A percentile compares a stretch with the other conserved stretches of the same genome.
Conservation (phyloP, 2,113 vertebrate genomes). For the Stigmatopora nigra region DNA sequence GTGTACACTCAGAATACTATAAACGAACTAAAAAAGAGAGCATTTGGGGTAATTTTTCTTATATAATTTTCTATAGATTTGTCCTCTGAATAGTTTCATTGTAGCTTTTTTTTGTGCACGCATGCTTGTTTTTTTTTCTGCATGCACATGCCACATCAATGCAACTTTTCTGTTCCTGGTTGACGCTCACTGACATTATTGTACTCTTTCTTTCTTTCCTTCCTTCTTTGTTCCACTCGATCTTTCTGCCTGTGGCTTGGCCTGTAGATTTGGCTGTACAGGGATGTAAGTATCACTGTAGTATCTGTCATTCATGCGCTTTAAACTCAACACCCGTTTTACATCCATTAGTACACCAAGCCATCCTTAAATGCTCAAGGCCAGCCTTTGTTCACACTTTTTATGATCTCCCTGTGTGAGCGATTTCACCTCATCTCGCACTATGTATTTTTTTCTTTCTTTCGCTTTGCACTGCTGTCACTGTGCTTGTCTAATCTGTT, state of each 20-base stretch:
- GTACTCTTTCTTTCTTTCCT: constrained; percentile 63
- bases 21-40: not conserved
- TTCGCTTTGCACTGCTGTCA: constrained; percentile 23
- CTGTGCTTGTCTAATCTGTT: constrained; percentile 1
- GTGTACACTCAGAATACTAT: constrained; percentile 9
- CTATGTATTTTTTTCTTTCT: not conserved
- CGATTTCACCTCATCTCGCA: constrained; percentile 22
- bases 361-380: constrained; percentile 12
- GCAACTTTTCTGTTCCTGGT: constrained; percentile 61
- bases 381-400: constrained; percentile 16
- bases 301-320: constrained; percentile 48
- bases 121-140: constrained; percentile 50
- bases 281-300: constrained; percentile 99
- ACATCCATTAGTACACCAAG: constrained; percentile 12
- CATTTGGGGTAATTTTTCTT: not conserved
- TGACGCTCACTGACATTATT: constrained; percentile 68
- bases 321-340: constrained; percentile 54
- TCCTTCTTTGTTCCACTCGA: constrained; percentile 57
- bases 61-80: constrained; percentile 5
- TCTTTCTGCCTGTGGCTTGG: constrained; percentile 98
- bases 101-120: constrained; percentile 7
- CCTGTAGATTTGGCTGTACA: constrained; percentile 99
- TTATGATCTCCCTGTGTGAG: constrained; percentile 43
- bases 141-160: constrained; percentile 50
- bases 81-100: constrained; percentile 40